phyloP scores from a whole-genome alignment of 2,113 vertebrate genomes.

The Rhabdornis inornatus region DNA sequence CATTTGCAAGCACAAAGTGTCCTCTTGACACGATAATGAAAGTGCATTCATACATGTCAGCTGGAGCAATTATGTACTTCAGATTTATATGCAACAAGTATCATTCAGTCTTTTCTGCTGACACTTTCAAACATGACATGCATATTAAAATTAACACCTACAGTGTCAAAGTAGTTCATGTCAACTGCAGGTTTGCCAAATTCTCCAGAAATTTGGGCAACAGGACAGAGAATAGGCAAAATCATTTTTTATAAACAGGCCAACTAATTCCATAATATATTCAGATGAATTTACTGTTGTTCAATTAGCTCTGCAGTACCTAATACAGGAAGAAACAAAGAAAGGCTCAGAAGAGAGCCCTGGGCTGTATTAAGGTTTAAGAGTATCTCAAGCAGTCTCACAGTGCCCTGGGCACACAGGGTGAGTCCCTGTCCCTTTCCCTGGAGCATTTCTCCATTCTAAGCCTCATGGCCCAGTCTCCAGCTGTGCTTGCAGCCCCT shows the following conservation, averaged over 20 bases:
- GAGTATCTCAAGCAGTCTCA: neutral
- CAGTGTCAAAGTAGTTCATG: neutral
- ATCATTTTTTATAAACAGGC: neutral
- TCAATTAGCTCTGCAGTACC: neutral
- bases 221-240: neutral
- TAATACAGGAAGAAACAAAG: neutral
- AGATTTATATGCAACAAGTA: constrained; percentile 68
- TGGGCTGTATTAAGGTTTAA: neutral
- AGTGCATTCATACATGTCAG: constrained; percentile 80
- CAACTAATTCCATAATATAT: neutral
- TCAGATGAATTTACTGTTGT: neutral
- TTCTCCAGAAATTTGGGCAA: neutral
- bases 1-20: constrained; percentile 76
- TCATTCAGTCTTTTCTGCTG: constrained; percentile 73
- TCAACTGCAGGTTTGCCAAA: neutral
- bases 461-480: neutral
- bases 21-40: constrained; percentile 82
- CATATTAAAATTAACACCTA: constrained; percentile 72
- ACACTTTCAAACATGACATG: constrained; percentile 72
- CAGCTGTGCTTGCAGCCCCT: neutral
- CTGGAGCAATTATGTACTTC: constrained; percentile 77
- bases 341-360: neutral
- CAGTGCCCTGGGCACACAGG: neutral
- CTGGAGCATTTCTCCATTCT: neutral
- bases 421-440: neutral